Conservation (phyloP, 2,888 invertebrate species). For the Bugula neritina region DNA sequence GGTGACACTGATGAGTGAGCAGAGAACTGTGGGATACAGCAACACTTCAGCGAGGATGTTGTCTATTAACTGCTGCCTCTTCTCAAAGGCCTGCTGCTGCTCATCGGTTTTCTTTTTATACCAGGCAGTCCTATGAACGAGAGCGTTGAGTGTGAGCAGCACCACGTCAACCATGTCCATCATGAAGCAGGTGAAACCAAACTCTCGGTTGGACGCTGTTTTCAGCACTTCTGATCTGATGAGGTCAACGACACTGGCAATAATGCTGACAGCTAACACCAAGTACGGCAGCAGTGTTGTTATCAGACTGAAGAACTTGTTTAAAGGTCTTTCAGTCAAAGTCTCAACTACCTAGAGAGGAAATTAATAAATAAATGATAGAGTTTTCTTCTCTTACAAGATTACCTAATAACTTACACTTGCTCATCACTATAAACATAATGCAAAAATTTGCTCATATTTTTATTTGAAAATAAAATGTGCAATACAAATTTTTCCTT, state of each 20-base stretch:
- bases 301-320: not conserved
- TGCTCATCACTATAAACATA: no score
- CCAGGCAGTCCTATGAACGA: conserved; percentile 1
- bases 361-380: no score
- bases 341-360: conserved; percentile 13
- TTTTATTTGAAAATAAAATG: no score
- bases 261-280: not conserved
- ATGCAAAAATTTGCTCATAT: no score
- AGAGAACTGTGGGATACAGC: conserved; percentile 29
- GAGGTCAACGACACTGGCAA: not conserved
- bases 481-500: no score
- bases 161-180: not conserved
- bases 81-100: conserved; percentile 22
- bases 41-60: conserved; percentile 31
- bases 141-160: conserved; percentile 1
- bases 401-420: no score
- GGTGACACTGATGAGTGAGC: conserved; percentile 30
- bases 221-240: conserved; percentile 5
- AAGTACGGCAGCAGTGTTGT: conserved; percentile 16
- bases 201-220: not conserved
- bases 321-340: not conserved
- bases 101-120: conserved; percentile 21
- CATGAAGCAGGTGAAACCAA: conserved; percentile 1
- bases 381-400: no score
- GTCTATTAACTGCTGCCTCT: conserved; percentile 31